Base-by-base conservation (phyloP, 23 tunicate species). In the Halocynthia aurantium region DNA sequence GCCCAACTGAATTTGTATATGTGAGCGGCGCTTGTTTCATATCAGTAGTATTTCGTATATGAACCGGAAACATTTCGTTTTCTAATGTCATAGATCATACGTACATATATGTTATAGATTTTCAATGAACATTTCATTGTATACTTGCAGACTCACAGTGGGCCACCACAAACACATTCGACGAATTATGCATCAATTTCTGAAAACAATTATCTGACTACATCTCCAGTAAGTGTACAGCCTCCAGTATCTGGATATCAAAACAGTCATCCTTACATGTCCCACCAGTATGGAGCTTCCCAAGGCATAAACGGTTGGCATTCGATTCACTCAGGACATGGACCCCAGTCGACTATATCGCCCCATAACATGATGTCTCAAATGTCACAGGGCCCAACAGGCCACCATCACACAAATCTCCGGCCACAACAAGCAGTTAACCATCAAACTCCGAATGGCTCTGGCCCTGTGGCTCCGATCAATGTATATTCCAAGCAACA, bases 281-380 rank as follows among this genome's bases (percentile, higher is more conserved):
- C 78, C 5, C 78, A 74, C 22, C 78, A 74, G 22, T 74, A 74
- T 74, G 50, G 64, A 13, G 61, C 78, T 8, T 40, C 31, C 9
- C 70, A 40, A 20, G 55, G 64, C 40, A 74, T 74, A 5, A 74
- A 74, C 22, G 78, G 78, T 10, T 74, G 78, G 78, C 78, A 56
- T 74, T 64, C 55, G 31, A 65, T 54, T 5, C 50, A 20, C 22
- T 8, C 64, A 13, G 56, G 50, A 49, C 15, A 11, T 4, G 62
- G 13, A 15, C 78, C 31, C 50, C 31, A 8, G 22, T 6, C 6
- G 10, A 1, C 62, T 2, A 50, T 19, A 20, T 74, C 78, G 55
- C 78, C 78, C 10, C 78, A 74, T 54, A 10, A 44, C n/a, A 74
- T 56, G 64, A 13, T 74, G 63, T 64, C 78, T 5, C 22, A 40